These are phyloP conservation scores for Enteromius treurensis DNA, from an alignment of 2,797 vertebrate species.

Conservation along the genomic window DNA sequence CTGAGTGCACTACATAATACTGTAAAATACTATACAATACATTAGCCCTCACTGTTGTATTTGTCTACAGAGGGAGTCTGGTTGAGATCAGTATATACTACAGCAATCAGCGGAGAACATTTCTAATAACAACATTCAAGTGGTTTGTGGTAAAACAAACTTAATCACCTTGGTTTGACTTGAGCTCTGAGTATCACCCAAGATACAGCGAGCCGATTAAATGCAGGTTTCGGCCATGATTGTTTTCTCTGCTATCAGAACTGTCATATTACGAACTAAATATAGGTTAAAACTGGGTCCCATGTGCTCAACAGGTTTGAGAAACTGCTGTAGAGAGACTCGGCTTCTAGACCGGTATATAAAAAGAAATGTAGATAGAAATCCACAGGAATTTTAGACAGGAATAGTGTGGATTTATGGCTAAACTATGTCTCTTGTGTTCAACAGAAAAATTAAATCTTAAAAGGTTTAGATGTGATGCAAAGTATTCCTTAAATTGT, in stretches of 20 bases:
- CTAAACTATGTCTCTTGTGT: neutral
- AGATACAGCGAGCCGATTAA: neutral
- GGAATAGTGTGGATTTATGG: neutral
- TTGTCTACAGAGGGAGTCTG: slow-evolving; percentile 33
- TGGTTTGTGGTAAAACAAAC: slow-evolving; percentile 48
- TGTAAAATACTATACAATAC: neutral
- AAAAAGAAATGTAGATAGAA: neutral
- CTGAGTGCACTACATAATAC: slow-evolving; percentile 23
- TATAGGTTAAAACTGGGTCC: slow-evolving; percentile 15
- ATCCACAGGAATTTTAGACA: neutral
- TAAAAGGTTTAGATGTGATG: neutral
- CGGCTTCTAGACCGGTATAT: neutral
- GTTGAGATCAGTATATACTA: slow-evolving; percentile 38
- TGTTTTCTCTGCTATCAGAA: slow-evolving; percentile 6
- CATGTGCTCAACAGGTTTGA: neutral
- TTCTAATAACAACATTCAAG: slow-evolving; percentile 55
- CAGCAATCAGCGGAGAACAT: slow-evolving; percentile 20
- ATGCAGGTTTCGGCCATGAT: neutral
- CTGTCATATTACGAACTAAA: neutral
- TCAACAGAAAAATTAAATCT: neutral
- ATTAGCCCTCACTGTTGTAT: slow-evolving; percentile 1
- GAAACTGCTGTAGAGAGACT: neutral
- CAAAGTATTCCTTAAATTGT: neutral
- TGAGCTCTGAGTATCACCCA: slow-evolving; percentile 33
- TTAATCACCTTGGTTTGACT: slow-evolving; percentile 45